These are phyloP conservation scores for Machaerirhynchus nigripectus DNA, from an alignment of 2,113 vertebrate species.

Conservation along the genomic window DNA sequence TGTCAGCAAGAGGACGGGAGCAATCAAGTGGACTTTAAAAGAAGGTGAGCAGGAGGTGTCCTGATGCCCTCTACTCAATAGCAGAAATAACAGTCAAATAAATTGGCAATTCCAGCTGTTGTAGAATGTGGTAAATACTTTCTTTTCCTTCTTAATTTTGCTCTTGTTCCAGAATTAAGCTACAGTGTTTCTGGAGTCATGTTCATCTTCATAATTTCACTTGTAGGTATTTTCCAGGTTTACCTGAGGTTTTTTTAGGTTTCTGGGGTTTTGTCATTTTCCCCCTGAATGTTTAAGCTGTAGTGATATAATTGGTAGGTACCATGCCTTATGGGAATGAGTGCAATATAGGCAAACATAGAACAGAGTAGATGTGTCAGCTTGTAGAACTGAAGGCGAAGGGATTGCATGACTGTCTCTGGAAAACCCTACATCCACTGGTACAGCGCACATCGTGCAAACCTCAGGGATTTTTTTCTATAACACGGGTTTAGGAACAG, in stretches of 20 bases:
- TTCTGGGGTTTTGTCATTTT: background rate
- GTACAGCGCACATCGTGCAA: rapidly evolving
- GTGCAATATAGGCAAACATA: background rate
- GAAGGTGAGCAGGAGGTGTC: conserved; percentile 81
- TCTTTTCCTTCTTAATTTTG: background rate
- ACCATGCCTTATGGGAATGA: background rate
- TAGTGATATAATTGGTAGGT: background rate
- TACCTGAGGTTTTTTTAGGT: background rate
- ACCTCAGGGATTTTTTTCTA: rapidly evolving
- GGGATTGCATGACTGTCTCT: background rate
- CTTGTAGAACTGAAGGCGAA: background rate
- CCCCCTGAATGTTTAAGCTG: background rate
- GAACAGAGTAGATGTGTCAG: background rate
- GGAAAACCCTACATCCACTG: background rate
- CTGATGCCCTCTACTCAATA: background rate
- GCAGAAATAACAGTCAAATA: background rate
- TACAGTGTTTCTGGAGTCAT: background rate
- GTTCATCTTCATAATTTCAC: background rate
- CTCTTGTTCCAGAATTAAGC: background rate
- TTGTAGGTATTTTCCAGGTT: background rate
- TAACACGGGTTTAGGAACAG: background rate
- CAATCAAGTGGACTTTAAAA: conserved; percentile 98
- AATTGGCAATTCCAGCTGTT: background rate
- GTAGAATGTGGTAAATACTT: background rate
- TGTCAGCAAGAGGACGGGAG: conserved; percentile 93